These are phyloP conservation scores for Dasysyrphus tricinctus DNA, from an alignment of 2,888 invertebrate genomes.

Conservation along the genomic window DNA sequence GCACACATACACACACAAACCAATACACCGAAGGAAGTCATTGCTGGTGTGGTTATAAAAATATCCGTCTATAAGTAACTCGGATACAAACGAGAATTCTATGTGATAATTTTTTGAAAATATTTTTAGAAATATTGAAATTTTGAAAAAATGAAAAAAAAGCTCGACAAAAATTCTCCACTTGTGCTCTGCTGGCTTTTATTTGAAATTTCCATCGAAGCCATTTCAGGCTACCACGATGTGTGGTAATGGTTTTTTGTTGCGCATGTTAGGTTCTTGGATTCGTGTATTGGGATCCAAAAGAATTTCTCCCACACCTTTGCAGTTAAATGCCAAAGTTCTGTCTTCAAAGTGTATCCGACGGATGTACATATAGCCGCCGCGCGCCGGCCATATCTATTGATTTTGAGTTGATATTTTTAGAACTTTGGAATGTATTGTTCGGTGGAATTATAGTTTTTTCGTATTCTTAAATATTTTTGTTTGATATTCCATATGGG, in stretches of 20 bases:
- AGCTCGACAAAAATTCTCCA: slow-evolving; percentile 51
- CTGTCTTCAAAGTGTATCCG: slow-evolving; percentile 41
- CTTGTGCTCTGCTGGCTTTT: slow-evolving; percentile 39
- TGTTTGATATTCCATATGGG: slow-evolving; percentile 63
- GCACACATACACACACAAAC: slow-evolving; percentile 1
- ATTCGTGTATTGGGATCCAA: slow-evolving; percentile 46
- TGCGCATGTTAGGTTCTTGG: slow-evolving; percentile 56
- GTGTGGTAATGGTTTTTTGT: slow-evolving; percentile 32
- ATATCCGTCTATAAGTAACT: slow-evolving; percentile 51
- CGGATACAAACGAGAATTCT: slow-evolving; percentile 33
- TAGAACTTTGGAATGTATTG: slow-evolving; percentile 65
- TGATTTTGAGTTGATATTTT: slow-evolving; percentile 62
- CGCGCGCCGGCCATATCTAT: background rate
- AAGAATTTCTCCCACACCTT: slow-evolving; percentile 64
- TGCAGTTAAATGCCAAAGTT: slow-evolving; percentile 49
- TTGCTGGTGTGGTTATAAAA: slow-evolving; percentile 51
- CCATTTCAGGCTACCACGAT: slow-evolving; percentile 68
- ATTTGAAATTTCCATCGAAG: slow-evolving; percentile 62
- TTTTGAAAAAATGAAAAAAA: slow-evolving; percentile 1
- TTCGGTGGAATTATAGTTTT: slow-evolving; percentile 31
- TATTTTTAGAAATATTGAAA: slow-evolving; percentile 62
- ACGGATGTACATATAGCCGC: slow-evolving; percentile 41
- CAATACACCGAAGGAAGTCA: slow-evolving; percentile 34
- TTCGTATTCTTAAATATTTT: slow-evolving; percentile 23
- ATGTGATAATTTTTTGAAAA: slow-evolving; percentile 38